Conservation (phyloP, 2,797 vertebrate genomes). For the Poeciliopsis presidionis region DNA sequence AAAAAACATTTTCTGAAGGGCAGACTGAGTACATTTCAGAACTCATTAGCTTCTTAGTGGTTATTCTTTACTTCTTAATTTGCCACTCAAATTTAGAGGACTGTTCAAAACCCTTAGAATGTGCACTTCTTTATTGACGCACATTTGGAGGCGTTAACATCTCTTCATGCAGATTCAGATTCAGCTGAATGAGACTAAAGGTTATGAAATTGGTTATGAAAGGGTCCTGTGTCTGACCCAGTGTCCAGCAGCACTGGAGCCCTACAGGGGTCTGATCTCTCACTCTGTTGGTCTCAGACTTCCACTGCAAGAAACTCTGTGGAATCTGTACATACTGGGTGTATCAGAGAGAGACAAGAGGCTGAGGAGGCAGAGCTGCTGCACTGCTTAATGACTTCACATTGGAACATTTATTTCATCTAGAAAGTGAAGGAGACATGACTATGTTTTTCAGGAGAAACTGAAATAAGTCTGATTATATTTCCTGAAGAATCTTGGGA, state of each 20-base stretch:
- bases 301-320: not conserved
- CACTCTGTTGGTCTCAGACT: not conserved
- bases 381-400: not conserved
- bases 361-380: not conserved
- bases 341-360: not conserved
- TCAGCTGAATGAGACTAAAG: not conserved
- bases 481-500: not conserved
- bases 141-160: not conserved
- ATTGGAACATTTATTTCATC: not conserved
- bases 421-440: not conserved
- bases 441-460: not conserved
- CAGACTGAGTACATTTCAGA: constrained; percentile 37
- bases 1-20: constrained; percentile 44
- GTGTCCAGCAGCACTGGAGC: not conserved
- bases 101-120: not conserved
- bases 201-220: not conserved
- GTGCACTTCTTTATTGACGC: constrained; percentile 3
- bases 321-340: not conserved
- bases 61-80: constrained; percentile 24
- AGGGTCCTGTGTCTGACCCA: not conserved
- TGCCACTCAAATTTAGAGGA: constrained; percentile 39
- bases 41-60: constrained; percentile 53
- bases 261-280: not conserved
- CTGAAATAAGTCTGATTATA: not conserved
- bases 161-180: not conserved